Evolutionary conservation across 2,888 invertebrate species (phyloP).

Genomic region (Coenonympha glycerion): DNA sequence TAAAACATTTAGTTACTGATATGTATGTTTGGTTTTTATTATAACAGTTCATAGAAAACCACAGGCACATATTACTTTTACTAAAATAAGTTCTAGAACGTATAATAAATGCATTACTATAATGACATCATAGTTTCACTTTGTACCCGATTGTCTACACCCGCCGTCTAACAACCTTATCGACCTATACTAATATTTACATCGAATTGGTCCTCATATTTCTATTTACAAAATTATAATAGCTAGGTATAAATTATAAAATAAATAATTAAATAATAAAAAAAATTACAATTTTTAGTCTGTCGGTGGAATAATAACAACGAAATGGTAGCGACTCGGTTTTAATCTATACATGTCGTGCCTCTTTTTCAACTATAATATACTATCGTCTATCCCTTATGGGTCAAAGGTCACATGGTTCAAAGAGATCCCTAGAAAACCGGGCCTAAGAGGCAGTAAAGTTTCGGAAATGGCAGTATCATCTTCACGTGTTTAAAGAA

Average conservation of each 20-base stretch:
- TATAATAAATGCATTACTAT: conserved; percentile 56
- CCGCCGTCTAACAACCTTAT: conserved; percentile 6
- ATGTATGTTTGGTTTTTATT: conserved; percentile 28
- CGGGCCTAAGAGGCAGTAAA: no score
- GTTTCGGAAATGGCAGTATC: no score
- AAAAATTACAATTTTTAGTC: conserved; percentile 40
- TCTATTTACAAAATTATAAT: conserved; percentile 43
- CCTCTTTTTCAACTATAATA: no score
- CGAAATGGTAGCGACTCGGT: no score
- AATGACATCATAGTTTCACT: conserved; percentile 36
- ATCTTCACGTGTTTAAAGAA: no score
- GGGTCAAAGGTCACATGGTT: no score
- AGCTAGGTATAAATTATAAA: no score
- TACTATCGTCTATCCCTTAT: no score
- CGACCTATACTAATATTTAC: conserved; percentile 52
- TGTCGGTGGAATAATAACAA: conserved; percentile 57
- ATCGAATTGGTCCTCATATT: conserved; percentile 46
- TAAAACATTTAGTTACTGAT: conserved; percentile 23
- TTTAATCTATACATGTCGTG: no score
- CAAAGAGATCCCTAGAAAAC: no score
- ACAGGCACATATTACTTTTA: conserved; percentile 26
- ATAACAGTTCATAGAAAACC: conserved; percentile 22
- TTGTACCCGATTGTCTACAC: conserved; percentile 30
- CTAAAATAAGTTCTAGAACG: conserved; percentile 37
- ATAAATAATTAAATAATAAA: conserved; percentile 63